Evolutionary conservation across 2,797 vertebrate genomes (phyloP).

Genomic region (Petrocephalus sullivani): DNA sequence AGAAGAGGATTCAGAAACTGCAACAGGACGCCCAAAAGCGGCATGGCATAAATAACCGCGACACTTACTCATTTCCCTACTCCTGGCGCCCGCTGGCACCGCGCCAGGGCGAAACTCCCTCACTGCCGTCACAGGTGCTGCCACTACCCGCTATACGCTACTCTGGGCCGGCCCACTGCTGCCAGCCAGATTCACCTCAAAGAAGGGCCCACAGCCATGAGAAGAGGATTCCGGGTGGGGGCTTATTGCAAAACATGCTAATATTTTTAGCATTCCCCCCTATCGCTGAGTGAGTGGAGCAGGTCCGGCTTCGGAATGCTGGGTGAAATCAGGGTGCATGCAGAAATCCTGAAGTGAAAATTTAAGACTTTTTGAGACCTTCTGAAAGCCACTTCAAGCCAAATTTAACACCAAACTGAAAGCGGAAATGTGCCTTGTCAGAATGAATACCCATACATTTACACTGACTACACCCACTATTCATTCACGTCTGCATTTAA

Average conservation of each 20-base stretch:
- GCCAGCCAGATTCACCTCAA: background rate
- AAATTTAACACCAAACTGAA: background rate
- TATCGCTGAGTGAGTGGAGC: background rate
- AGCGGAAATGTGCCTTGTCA: background rate
- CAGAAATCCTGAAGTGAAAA: background rate
- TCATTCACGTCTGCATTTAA: background rate
- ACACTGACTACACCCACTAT: background rate
- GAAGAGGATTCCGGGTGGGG: background rate
- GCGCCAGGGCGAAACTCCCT: background rate
- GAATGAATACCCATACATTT: background rate
- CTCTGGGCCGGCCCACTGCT: background rate
- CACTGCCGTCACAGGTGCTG: background rate
- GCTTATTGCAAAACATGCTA: background rate
- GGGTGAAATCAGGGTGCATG: background rate
- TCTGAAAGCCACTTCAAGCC: background rate
- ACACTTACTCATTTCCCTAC: slow-evolving; percentile 36
- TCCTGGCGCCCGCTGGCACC: background rate
- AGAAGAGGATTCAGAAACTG: slow-evolving; percentile 29
- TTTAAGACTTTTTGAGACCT: background rate
- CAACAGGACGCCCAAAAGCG: background rate
- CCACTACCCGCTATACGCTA: background rate
- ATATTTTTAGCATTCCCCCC: background rate
- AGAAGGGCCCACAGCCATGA: background rate
- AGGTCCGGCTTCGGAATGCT: background rate
- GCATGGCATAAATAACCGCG: slow-evolving; percentile 22